Conservation (phyloP, 1,140 invertebrate species). For the Drosophila bipectinata region DNA sequence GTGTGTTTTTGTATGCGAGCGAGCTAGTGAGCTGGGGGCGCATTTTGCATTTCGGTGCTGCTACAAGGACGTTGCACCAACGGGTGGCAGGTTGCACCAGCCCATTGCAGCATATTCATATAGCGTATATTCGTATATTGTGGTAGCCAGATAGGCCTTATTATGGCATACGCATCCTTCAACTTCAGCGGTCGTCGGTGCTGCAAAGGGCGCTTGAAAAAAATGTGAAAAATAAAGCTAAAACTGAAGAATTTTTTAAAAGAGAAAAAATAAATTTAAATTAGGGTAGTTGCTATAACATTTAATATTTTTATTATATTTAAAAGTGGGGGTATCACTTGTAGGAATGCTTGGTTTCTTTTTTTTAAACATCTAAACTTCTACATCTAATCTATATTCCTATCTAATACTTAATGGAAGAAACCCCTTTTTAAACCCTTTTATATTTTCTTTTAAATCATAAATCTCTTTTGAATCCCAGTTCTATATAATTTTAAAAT, state of each 20-base stretch:
- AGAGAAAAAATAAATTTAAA: too few species aligned
- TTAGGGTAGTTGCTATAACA: too few species aligned
- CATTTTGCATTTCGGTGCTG: slow-evolving; percentile 58
- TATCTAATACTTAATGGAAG: too few species aligned
- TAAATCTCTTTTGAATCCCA: not conserved
- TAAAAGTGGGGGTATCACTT: too few species aligned
- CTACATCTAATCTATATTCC: too few species aligned
- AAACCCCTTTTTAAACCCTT: too few species aligned
- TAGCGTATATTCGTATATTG: slow-evolving; percentile 55
- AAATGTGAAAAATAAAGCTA: slow-evolving; percentile 21
- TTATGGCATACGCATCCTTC: slow-evolving; percentile 79
- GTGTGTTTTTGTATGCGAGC: slow-evolving; percentile 29
- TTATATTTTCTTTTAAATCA: not conserved
- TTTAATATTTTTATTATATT: too few species aligned
- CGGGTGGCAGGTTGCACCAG: slow-evolving; percentile 3
- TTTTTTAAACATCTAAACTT: too few species aligned
- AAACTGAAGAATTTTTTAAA: slow-evolving; percentile 7
- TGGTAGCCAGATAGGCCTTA: slow-evolving; percentile 58
- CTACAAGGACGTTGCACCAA: slow-evolving; percentile 66
- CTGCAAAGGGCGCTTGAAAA: slow-evolving; percentile 61
- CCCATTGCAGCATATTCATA: slow-evolving; percentile 18
- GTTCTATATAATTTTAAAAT: too few species aligned
- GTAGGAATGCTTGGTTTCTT: too few species aligned
- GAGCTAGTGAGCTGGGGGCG: slow-evolving; percentile 50
- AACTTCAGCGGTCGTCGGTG: slow-evolving; percentile 65